These are phyloP conservation scores for Microcebus griseorufus DNA, from an alignment of 2,113 vertebrate species.

Conservation along the genomic window DNA sequence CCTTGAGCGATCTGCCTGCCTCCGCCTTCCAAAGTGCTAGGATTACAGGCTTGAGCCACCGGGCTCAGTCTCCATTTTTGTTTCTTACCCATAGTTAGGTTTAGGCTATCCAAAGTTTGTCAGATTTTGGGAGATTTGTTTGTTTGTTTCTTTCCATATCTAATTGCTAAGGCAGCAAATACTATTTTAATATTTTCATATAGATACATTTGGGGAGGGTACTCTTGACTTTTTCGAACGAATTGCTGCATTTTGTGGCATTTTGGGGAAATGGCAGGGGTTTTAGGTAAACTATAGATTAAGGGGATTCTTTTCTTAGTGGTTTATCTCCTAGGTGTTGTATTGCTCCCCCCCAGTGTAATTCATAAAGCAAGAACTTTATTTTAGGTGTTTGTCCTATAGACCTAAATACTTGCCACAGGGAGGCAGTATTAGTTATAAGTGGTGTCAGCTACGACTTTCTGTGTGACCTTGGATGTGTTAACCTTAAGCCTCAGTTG, in stretches of 20 bases:
- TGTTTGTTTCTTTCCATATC: neutral
- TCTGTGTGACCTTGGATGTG: slow-evolving; percentile 22
- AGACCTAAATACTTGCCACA: slow-evolving; percentile 38
- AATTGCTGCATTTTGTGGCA: neutral
- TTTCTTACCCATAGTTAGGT: neutral
- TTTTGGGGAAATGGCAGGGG: neutral
- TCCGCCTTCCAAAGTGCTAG: no score
- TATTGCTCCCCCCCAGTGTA: neutral
- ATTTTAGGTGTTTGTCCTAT: neutral
- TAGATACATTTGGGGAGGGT: neutral
- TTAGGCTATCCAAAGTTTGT: neutral
- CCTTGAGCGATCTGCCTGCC: no score
- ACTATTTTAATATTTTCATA: neutral
- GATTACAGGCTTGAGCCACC: no score
- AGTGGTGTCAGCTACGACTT: neutral
- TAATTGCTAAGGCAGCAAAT: neutral
- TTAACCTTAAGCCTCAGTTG: neutral
- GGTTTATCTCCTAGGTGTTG: neutral
- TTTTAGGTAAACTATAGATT: neutral
- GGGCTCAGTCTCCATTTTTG: neutral
- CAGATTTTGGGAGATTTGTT: neutral
- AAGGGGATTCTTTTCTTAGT: neutral
- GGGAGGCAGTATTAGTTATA: slow-evolving; percentile 55
- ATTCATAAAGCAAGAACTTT: neutral
- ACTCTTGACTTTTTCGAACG: neutral